Base-by-base conservation (phyloP, 2,113 vertebrate species). In the Hippopotamus amphibius region DNA sequence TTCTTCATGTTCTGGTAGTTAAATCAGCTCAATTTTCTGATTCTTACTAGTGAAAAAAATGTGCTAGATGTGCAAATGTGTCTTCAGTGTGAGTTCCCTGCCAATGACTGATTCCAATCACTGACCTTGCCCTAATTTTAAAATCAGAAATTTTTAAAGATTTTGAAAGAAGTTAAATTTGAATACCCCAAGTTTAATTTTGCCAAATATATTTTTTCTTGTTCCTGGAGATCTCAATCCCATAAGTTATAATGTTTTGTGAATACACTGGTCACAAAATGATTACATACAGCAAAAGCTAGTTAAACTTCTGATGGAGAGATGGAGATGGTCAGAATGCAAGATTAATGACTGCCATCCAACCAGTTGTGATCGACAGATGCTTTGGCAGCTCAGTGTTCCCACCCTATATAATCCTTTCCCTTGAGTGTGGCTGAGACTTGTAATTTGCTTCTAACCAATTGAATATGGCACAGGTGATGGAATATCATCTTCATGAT, bases 1-100 rank as follows among this genome's bases (percentile, higher is more conserved):
- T 3, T 83, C 3, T 77, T 1, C 7, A 53, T 68, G 3, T 0
- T 5, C 4, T 91, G 2, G 7, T 79, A 6, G 3, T 41, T 59
- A 79, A 71, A 65, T n/a, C 63, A 61, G 66, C 74, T 28, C 30
- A 85, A 11, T 80, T 72, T 0, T 1, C 2, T 96, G 1, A 13
- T 66, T 80, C 5, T 10, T 81, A 2, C 17, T 53, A 77, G 5
- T 88, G 59, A 6, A n/a, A 53, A 37, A 46, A 46, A 50, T 55
- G n/a, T 9, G 0, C 9, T 88, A n/a, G 4, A 66, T 57, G 22
- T 88, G 2, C 3, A 57, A 7, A 69, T 71, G 7, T 83, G 4
- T 71, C 19, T 81, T 84, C 15, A 65, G 0, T 43, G 3, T 30
- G 17, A 26, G 11, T 11, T 68, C 37, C 19, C 13, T 57, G 17